Conservation (phyloP, 2,797 vertebrate species). For the Phoeniculus purpureus region DNA sequence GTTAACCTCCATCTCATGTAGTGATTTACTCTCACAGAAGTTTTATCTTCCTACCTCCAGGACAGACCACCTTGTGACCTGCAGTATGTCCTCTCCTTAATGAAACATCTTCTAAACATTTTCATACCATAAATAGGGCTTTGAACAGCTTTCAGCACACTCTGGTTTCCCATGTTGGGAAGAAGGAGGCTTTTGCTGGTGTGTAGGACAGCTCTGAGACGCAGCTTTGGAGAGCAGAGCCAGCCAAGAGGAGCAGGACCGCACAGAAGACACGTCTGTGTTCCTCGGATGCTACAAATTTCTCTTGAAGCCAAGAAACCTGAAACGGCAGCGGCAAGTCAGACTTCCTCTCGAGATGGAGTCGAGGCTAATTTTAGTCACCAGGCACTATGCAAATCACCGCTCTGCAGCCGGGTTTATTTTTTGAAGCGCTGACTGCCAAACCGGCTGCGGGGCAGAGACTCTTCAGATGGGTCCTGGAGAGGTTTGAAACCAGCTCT, state of each 20-base stretch:
- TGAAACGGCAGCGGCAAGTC: constrained; percentile 28
- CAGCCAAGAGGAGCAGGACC: background rate
- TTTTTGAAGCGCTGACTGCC: constrained; percentile 43
- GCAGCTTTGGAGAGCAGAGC: background rate
- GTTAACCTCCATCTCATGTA: background rate
- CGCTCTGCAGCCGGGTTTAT: constrained; percentile 1
- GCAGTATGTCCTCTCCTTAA: rapidly evolving
- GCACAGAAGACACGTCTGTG: constrained; percentile 20
- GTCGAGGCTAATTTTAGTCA: constrained; percentile 56
- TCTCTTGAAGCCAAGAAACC: constrained; percentile 43
- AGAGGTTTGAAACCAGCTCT: background rate
- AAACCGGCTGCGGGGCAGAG: constrained; percentile 22
- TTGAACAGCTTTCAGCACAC: background rate
- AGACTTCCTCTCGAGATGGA: constrained; percentile 38
- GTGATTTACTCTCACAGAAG: background rate
- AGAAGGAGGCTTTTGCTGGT: background rate
- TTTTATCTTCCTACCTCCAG: background rate
- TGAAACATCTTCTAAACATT: background rate
- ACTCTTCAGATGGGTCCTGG: background rate
- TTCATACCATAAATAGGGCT: background rate
- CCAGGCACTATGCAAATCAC: constrained; percentile 30
- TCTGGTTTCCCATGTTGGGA: background rate
- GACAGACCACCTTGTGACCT: background rate
- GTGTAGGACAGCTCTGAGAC: background rate
- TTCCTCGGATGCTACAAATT: background rate